A percentile compares a stretch with the other conserved stretches of the same genome.
Conservation (phyloP, 2,888 invertebrate species). For the Bembecia ichneumoniformis region DNA sequence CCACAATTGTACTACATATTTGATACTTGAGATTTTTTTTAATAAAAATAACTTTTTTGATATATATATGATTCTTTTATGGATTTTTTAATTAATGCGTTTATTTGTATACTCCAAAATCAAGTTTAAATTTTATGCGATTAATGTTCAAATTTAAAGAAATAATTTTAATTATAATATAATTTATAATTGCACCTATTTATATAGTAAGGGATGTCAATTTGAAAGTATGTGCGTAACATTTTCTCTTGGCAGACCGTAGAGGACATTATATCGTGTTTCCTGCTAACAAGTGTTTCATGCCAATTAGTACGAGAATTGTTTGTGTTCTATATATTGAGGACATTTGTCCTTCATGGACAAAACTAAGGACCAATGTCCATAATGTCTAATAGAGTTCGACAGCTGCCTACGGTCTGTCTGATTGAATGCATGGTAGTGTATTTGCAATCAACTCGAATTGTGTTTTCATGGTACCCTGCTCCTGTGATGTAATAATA, state of each 20-base stretch:
- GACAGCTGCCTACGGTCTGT: constrained; percentile 25
- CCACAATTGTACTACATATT: background rate
- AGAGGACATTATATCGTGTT: constrained; percentile 11
- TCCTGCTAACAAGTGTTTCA: too few species aligned
- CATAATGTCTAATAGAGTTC: background rate
- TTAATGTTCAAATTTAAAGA: background rate
- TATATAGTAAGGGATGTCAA: constrained; percentile 61
- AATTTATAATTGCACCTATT: constrained; percentile 44
- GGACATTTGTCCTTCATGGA: too few species aligned
- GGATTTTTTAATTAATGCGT: too few species aligned
- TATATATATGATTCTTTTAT: too few species aligned
- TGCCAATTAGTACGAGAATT: too few species aligned
- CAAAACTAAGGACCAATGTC: background rate
- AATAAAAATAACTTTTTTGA: too few species aligned
- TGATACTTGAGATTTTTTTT: too few species aligned
- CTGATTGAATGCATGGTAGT: constrained; percentile 24
- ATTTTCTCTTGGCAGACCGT: constrained; percentile 19
- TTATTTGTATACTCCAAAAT: too few species aligned
- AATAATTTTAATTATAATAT: constrained; percentile 3
- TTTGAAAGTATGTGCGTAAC: constrained; percentile 40
- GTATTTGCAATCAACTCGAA: constrained; percentile 40
- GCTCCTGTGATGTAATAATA: constrained; percentile 73
- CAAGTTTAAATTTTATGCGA: too few species aligned
- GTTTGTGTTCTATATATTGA: too few species aligned
- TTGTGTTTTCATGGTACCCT: constrained; percentile 70